Percentiles rank a stretch among this genome's conserved stretches.
phyloP scores from a whole-genome alignment of 2,113 vertebrate species.

The Haplochromis vanheusdeni region DNA sequence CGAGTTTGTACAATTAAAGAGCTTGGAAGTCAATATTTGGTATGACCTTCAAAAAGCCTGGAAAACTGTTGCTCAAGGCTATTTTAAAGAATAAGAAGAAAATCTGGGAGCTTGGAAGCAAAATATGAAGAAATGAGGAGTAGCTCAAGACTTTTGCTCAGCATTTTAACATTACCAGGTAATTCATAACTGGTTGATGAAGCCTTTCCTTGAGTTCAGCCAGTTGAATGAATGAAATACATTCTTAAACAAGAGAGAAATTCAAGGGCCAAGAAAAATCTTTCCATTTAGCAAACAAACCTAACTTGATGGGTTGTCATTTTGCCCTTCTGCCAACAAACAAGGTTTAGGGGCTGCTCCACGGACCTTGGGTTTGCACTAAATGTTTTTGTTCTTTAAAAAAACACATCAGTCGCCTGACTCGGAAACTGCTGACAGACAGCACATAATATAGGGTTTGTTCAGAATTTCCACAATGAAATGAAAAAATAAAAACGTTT shows the following conservation, averaged over 20 bases:
- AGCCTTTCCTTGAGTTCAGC: neutral
- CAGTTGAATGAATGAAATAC: neutral
- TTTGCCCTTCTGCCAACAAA: neutral
- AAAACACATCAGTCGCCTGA: neutral
- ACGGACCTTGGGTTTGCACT: neutral
- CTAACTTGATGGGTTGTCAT: neutral
- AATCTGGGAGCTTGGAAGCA: neutral
- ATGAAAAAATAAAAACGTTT: neutral
- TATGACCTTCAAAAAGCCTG: neutral
- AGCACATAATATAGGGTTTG: neutral
- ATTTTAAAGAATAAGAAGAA: neutral
- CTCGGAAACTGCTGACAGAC: slow-evolving; percentile 7
- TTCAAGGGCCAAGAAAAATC: neutral
- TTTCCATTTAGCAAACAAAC: slow-evolving; percentile 10
- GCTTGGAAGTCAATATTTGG: neutral
- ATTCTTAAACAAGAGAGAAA: neutral
- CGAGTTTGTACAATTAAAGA: neutral
- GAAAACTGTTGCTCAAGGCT: neutral
- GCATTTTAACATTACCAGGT: neutral
- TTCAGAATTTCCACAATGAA: slow-evolving; percentile 8
- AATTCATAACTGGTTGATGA: neutral
- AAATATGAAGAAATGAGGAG: neutral
- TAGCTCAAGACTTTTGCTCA: neutral
- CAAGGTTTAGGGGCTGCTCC: neutral
- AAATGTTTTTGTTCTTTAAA: neutral